Evolutionary conservation across 64 coral and sea anemone genomes (phyloP).

Genomic region (Montipora cactus): DNA sequence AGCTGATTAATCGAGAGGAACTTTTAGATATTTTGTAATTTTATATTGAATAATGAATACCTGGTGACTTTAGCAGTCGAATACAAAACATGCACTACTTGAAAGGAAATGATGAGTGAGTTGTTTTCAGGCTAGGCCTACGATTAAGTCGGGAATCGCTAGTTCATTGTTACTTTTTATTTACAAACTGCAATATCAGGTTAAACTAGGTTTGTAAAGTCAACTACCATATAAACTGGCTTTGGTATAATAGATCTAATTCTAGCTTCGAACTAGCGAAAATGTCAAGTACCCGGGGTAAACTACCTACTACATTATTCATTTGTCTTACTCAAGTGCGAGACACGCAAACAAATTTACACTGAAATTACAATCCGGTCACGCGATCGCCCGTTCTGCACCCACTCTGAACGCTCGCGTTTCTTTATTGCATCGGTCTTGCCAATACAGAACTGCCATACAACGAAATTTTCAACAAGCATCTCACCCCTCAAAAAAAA

Average conservation of each 20-base stretch:
- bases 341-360: background rate
- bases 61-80: background rate
- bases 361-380: background rate
- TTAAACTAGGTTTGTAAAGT: background rate
- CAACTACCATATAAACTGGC: background rate
- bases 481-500: no score
- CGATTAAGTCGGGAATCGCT: background rate
- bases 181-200: background rate
- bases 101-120: background rate
- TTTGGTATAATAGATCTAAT: background rate
- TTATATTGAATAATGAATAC: background rate
- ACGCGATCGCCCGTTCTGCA: no score
- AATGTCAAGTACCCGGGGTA: background rate
- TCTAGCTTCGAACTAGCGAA: background rate
- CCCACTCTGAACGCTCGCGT: no score
- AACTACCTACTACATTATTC: background rate
- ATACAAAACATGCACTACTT: conserved; percentile 7
- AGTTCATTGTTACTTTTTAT: background rate
- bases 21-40: background rate
- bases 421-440: no score
- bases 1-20: background rate
- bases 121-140: background rate
- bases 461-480: no score
- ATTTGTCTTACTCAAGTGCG: background rate
- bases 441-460: no score